phyloP scores from a whole-genome alignment of 2,888 invertebrate genomes.

The Embidobia sp. region DNA sequence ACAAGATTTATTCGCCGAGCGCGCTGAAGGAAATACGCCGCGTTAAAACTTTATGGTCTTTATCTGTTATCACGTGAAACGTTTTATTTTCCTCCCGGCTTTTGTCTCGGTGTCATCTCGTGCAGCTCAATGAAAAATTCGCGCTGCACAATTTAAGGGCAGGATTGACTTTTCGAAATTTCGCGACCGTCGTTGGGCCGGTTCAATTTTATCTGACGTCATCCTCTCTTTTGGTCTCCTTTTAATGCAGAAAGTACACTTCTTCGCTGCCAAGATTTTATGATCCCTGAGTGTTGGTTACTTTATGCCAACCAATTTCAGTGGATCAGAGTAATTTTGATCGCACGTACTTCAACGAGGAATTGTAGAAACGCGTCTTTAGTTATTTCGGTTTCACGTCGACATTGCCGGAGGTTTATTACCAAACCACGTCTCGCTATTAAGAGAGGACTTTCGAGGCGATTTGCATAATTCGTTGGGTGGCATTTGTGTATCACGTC shows the following conservation, averaged over 20 bases:
- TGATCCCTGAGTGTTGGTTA: too few relatives aligned
- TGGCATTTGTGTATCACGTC: slow-evolving; percentile 60
- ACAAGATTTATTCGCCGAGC: slow-evolving; percentile 53
- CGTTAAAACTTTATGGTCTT: slow-evolving; percentile 53
- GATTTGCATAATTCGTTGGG: slow-evolving; percentile 66
- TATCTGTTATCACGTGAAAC: slow-evolving; percentile 44
- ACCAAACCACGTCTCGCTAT: slow-evolving; percentile 63
- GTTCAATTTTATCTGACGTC: too few relatives aligned
- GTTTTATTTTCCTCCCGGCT: slow-evolving; percentile 27
- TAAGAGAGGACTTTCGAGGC: slow-evolving; percentile 66
- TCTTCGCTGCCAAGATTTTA: too few relatives aligned
- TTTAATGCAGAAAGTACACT: too few relatives aligned
- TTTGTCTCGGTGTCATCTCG: slow-evolving; percentile 8
- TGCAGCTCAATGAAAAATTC: neutral
- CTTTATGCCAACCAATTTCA: too few relatives aligned
- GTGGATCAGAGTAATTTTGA: too few relatives aligned
- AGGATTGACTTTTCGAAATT: too few relatives aligned
- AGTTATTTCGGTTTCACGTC: slow-evolving; percentile 18
- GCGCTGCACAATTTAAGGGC: too few relatives aligned
- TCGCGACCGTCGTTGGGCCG: too few relatives aligned
- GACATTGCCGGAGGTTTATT: slow-evolving; percentile 25
- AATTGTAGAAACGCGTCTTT: too few relatives aligned
- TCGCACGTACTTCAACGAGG: too few relatives aligned
- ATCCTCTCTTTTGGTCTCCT: too few relatives aligned
- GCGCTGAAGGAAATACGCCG: slow-evolving; percentile 51